phyloP scores from a whole-genome alignment of 92 coral and sea anemone genomes.

The Paramuricea clavata region DNA sequence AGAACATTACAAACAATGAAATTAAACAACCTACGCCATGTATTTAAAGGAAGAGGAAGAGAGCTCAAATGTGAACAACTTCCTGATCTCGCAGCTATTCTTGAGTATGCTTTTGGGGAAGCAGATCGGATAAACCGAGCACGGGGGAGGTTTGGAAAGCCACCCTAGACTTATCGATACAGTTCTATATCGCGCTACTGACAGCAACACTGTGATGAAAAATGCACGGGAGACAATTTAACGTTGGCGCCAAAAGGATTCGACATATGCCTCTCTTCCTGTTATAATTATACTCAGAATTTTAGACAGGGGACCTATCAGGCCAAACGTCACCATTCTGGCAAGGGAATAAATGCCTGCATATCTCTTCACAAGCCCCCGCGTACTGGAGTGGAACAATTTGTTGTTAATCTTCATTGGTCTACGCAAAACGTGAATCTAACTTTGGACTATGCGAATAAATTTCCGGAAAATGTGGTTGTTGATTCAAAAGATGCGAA shows the following conservation, averaged over 20 bases:
- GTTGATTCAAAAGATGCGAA: constrained; percentile 80
- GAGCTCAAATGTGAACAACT: too few relatives aligned
- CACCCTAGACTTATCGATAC: constrained; percentile 47
- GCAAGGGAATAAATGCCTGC: constrained; percentile 61
- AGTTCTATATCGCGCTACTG: constrained; percentile 28
- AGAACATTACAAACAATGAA: constrained; percentile 55
- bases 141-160: too few relatives aligned
- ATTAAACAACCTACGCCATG: constrained; percentile 62
- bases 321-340: constrained; percentile 75
- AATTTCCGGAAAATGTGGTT: too few relatives aligned
- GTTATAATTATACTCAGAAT: constrained; percentile 72
- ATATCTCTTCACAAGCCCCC: too few relatives aligned
- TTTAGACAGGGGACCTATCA: constrained; percentile 67
- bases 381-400: too few relatives aligned
- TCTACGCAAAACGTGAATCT: too few relatives aligned
- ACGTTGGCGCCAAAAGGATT: background rate
- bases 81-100: background rate
- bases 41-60: constrained; percentile 68
- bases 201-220: constrained; percentile 47
- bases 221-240: constrained; percentile 60
- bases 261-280: constrained; percentile 14
- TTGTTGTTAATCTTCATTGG: too few relatives aligned
- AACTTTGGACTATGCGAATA: too few relatives aligned
- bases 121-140: constrained; percentile 39
- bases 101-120: constrained; percentile 55